Percentiles rank a stretch among this genome's conserved stretches.
phyloP scores from a whole-genome alignment of 1,140 invertebrate species.

The Euura lappo region DNA sequence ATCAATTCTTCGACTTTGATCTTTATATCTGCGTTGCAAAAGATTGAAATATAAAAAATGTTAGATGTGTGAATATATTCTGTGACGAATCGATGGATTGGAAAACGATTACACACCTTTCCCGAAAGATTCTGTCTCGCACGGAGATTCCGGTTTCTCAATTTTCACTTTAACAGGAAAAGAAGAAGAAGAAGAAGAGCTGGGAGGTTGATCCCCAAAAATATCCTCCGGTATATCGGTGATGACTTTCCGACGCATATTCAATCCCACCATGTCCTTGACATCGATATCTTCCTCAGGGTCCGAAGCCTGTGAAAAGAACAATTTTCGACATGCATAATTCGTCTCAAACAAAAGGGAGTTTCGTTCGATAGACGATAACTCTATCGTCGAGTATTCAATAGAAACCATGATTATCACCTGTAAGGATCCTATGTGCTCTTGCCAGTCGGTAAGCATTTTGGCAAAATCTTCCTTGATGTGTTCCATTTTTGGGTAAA shows the following conservation, averaged over 20 bases:
- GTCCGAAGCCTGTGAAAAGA: slow-evolving; percentile 38
- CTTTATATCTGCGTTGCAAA: background rate
- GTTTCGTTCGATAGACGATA: too few species aligned
- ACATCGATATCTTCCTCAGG: slow-evolving; percentile 48
- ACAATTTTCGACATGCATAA: background rate
- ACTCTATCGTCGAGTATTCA: background rate
- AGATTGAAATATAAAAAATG: too few species aligned
- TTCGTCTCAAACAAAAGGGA: too few species aligned
- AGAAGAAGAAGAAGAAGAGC: background rate
- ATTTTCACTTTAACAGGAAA: background rate
- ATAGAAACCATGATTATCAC: slow-evolving; percentile 26
- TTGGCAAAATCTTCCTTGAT: slow-evolving; percentile 56
- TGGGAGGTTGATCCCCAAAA: slow-evolving; percentile 29
- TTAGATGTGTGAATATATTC: too few species aligned
- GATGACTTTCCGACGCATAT: slow-evolving; percentile 27
- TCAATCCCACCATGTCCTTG: slow-evolving; percentile 30
- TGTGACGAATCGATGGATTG: too few species aligned
- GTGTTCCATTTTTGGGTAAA: slow-evolving; percentile 42
- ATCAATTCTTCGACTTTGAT: background rate
- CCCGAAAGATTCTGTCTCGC: background rate
- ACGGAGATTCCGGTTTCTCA: background rate
- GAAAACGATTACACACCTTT: background rate
- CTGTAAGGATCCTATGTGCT: slow-evolving; percentile 53
- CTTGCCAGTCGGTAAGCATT: slow-evolving; percentile 55
- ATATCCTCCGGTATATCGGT: slow-evolving; percentile 36